Evolutionary conservation across 30 jellyfish, hydroid and myxozoan species (phyloP), one percentile per base, ranked within the genome.

Genomic region (Hydractinia echinata): DNA sequence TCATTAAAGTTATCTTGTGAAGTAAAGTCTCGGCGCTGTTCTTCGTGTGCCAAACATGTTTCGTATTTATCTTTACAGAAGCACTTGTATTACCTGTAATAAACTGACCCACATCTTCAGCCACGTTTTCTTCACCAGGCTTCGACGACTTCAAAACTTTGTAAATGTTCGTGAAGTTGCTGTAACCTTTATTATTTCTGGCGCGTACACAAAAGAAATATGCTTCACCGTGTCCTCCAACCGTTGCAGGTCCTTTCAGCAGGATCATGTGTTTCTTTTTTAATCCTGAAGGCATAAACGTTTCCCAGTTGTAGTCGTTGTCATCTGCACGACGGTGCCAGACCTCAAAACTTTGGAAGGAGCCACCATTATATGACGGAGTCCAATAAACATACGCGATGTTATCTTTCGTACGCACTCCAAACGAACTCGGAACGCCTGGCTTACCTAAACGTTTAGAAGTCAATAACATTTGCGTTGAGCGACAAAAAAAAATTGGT

Each of bases 261-360:
- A 61, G 76, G 55, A 77, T 52, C n/a, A 5, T 5, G 53, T 54
- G 30, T 9, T 76, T 77, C 10, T 64, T 64, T 64, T 64, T 64
- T 1, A 44, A 4, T n/a, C 18, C 74, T 4, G 62, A 54, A 30
- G 77, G 53, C 11, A 30, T 51, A 1, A 9, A 21, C n/a, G 53
- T 80, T 9, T 77, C 71, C 99, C 99, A 94, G 10, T 84, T 71
- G 84, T 76, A 82, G 58, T 94, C 99, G 39, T 86, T 73, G 21
- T 74, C 83, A 30, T 61, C 54, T 8, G 89, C 8, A 3, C 81
- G 97, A 8, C 96, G 99, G 77, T 88, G 84, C 99, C 99, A 94
- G 30, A 88, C 61, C 39, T 94, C 89, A 79, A 88, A 88, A n/a
- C 55, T 72, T 67, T 81, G 93, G 13, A 67, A 84, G 16, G 94